Conservation (phyloP, 1,140 invertebrate species). For the Anastrepha ludens region DNA sequence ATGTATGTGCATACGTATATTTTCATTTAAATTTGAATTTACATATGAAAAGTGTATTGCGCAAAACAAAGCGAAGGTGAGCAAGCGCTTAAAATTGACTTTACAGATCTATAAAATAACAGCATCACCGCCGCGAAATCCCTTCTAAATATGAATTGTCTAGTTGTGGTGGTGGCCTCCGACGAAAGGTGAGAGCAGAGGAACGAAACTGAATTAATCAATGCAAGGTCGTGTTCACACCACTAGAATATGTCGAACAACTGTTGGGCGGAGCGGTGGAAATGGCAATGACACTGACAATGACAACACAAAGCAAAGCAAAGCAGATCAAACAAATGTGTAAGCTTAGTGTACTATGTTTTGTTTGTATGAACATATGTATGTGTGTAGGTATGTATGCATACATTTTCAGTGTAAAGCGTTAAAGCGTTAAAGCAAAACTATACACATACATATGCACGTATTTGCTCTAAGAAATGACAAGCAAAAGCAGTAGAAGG, state of each 20-base stretch:
- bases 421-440: too few species aligned
- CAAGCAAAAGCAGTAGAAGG: too few species aligned
- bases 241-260: background rate
- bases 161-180: background rate
- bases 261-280: background rate
- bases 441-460: too few species aligned
- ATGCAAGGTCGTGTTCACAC: constrained; percentile 20
- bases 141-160: background rate
- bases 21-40: background rate
- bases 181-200: background rate
- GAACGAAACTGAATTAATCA: background rate
- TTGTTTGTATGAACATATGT: too few species aligned
- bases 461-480: too few species aligned
- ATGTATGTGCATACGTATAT: background rate
- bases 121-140: background rate
- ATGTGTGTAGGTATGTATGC: too few species aligned
- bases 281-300: constrained; percentile 32
- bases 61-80: background rate
- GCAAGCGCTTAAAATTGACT: background rate
- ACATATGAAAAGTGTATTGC: background rate
- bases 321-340: background rate
- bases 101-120: background rate
- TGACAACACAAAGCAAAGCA: background rate
- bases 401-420: too few species aligned
- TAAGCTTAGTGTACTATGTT: background rate